phyloP scores from a whole-genome alignment of 1,140 invertebrate genomes.

The Brachionus koreanus region DNA sequence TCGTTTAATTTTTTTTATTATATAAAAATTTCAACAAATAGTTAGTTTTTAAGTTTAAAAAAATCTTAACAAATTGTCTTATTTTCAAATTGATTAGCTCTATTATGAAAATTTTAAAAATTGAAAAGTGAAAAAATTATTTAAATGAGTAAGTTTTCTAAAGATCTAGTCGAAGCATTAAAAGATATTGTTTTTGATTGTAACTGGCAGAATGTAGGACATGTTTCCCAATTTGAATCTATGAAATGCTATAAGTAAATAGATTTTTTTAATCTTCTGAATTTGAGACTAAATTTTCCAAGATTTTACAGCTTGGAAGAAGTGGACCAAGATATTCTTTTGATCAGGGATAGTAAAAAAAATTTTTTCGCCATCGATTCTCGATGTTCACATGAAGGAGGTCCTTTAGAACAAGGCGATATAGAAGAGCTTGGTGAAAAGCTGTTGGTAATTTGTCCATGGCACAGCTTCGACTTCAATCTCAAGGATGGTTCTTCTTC shows the following conservation, averaged over 20 bases:
- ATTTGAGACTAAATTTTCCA: neutral
- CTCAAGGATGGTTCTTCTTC: constrained; percentile 47
- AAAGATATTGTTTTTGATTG: constrained; percentile 40
- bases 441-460: constrained; percentile 47
- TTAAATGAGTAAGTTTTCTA: neutral
- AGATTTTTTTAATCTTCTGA: neutral
- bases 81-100: neutral
- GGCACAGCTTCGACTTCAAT: constrained; percentile 48
- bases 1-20: no score
- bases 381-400: constrained; percentile 48
- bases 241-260: constrained; percentile 18
- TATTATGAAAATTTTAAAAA: neutral
- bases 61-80: neutral
- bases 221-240: neutral
- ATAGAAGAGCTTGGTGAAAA: constrained; percentile 48
- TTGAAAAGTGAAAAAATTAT: neutral
- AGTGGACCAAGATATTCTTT: constrained; percentile 47
- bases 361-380: constrained; percentile 48
- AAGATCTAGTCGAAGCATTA: constrained; percentile 28
- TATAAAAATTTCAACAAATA: no score
- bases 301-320: constrained; percentile 45
- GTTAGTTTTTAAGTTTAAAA: neutral
- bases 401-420: constrained; percentile 48
- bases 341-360: constrained; percentile 45
- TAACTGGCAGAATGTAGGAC: constrained; percentile 44